These are phyloP conservation scores for Polydesmus complanatus DNA, from an alignment of 2,888 invertebrate species.

Conservation along the genomic window DNA sequence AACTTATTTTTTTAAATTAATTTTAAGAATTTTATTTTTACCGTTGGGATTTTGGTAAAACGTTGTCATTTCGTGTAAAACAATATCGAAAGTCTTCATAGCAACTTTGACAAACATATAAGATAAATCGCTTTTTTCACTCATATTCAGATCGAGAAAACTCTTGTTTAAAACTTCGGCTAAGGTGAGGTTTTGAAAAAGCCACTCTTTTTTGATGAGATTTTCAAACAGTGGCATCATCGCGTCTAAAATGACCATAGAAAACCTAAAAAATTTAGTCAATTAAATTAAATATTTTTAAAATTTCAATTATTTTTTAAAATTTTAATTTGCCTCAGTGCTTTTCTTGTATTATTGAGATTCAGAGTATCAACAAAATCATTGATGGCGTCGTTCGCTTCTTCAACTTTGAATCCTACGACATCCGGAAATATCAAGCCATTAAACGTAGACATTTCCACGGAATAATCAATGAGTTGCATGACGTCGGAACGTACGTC, in stretches of 20 bases:
- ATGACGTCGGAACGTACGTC: background rate
- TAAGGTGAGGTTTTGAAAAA: slow-evolving; percentile 1
- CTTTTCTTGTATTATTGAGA: slow-evolving; percentile 3
- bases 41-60: slow-evolving; percentile 7
- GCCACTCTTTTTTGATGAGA: background rate
- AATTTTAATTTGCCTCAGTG: background rate
- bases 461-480: slow-evolving; percentile 2
- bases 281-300: background rate
- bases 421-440: slow-evolving; percentile 12
- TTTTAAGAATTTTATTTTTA: background rate
- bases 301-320: background rate
- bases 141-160: background rate
- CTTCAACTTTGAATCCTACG: slow-evolving; percentile 10
- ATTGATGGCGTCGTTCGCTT: slow-evolving; percentile 2
- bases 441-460: slow-evolving; percentile 1
- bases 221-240: slow-evolving; percentile 11
- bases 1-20: background rate
- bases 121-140: background rate
- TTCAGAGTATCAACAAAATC: slow-evolving; percentile 5
- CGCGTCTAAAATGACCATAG: slow-evolving; percentile 8
- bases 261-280: slow-evolving; percentile 9
- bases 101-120: slow-evolving; percentile 7
- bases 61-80: background rate
- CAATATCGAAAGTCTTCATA: slow-evolving; percentile 9
- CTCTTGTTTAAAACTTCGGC: background rate